phyloP scores from a whole-genome alignment of 2,888 invertebrate species.

The Ephialtes manifestator region DNA sequence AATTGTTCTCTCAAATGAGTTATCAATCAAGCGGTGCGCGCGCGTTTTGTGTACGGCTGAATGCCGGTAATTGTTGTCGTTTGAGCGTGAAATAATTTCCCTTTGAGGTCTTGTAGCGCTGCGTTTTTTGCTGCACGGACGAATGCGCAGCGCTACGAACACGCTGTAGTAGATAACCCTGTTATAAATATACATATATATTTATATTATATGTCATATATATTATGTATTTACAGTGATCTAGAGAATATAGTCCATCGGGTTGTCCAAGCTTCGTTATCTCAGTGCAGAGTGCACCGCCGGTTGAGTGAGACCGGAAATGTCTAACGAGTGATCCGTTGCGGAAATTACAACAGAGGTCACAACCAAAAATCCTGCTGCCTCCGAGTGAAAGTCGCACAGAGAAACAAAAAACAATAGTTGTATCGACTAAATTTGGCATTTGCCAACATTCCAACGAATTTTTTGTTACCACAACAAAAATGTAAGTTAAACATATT shows the following conservation, averaged over 20 bases:
- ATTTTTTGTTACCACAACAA: no score
- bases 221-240: neutral
- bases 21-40: conserved; percentile 23
- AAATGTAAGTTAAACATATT: no score
- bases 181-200: neutral
- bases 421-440: no score
- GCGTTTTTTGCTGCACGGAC: conserved; percentile 11
- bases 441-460: no score
- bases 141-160: neutral
- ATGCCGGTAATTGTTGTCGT: conserved; percentile 27
- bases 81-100: conserved; percentile 49
- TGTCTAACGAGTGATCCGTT: neutral
- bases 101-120: conserved; percentile 36
- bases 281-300: neutral
- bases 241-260: neutral
- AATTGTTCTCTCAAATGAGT: conserved; percentile 57
- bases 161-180: neutral
- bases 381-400: no score
- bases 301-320: neutral
- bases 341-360: neutral
- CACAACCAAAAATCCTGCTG: neutral
- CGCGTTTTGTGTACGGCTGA: conserved; percentile 26
- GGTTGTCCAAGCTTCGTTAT: neutral
- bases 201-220: no score
- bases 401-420: no score